Conservation (phyloP, 2,797 vertebrate species). For the Rhinophrynus dorsalis region DNA sequence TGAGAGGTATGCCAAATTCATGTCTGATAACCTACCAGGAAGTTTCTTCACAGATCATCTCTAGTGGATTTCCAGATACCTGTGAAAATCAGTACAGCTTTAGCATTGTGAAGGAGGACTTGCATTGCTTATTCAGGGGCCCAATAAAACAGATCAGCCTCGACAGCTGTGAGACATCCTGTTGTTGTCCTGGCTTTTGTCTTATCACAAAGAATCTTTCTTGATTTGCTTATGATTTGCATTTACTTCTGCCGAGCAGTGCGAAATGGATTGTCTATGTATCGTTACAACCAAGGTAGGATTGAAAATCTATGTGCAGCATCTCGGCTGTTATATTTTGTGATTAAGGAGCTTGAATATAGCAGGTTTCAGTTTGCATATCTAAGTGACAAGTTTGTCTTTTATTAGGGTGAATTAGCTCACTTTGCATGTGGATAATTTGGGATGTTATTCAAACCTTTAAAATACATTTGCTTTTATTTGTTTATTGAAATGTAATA, state of each 20-base stretch:
- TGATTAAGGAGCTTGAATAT: constrained; percentile 62
- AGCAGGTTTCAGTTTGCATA: no score
- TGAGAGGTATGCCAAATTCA: constrained; percentile 65
- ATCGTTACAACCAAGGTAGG: constrained; percentile 98
- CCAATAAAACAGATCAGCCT: constrained; percentile 77
- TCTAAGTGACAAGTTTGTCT: constrained; percentile 56
- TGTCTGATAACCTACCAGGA: constrained; percentile 66
- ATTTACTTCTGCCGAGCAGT: constrained; percentile 74
- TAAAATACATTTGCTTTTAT: no score
- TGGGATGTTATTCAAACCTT: no score
- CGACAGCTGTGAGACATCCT: constrained; percentile 72
- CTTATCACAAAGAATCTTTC: background rate
- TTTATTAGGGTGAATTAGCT: constrained; percentile 37
- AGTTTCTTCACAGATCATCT: constrained; percentile 75
- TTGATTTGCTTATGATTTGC: constrained; percentile 76
- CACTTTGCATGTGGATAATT: background rate
- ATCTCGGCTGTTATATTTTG: constrained; percentile 61
- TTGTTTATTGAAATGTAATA: no score
- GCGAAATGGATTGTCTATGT: constrained; percentile 94
- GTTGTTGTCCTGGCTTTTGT: constrained; percentile 64
- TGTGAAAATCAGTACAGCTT: constrained; percentile 77
- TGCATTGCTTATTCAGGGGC: constrained; percentile 73
- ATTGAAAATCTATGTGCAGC: constrained; percentile 60
- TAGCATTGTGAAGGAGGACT: constrained; percentile 79
- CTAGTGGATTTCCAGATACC: constrained; percentile 72